Evolutionary conservation across 1,140 invertebrate genomes (phyloP).

Genomic region (Archegozetes longisetosus): DNA sequence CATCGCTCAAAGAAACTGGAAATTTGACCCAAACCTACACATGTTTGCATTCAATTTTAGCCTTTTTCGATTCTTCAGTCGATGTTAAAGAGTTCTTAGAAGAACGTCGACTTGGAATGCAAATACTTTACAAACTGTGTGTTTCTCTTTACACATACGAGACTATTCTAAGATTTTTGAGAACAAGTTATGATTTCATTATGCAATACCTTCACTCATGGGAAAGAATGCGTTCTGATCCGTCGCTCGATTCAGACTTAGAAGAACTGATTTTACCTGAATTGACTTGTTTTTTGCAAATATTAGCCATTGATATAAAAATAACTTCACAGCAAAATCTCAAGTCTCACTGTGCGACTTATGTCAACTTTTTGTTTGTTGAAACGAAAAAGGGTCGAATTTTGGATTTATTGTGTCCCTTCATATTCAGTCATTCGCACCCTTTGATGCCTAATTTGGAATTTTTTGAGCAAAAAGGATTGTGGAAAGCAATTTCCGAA

Average conservation of each 20-base stretch:
- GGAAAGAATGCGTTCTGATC: neutral
- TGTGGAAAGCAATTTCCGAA: conserved; percentile 16
- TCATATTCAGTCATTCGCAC: conserved; percentile 12
- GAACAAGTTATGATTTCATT: conserved; percentile 18
- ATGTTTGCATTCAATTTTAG: conserved; percentile 17
- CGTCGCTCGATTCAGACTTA: neutral
- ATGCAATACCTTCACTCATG: conserved; percentile 11
- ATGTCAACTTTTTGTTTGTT: conserved; percentile 14
- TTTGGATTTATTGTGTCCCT: conserved; percentile 5
- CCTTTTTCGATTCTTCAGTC: conserved; percentile 7
- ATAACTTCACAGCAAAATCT: conserved; percentile 14
- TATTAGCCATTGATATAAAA: conserved; percentile 17
- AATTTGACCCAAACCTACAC: conserved; percentile 14
- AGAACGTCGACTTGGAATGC: conserved; percentile 12
- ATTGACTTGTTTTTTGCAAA: conserved; percentile 11
- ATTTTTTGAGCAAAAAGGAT: conserved; percentile 17
- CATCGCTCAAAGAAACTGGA: conserved; percentile 34
- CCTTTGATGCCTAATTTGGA: conserved; percentile 16
- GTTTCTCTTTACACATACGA: conserved; percentile 10
- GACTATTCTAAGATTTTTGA: conserved; percentile 12
- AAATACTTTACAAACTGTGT: conserved; percentile 17
- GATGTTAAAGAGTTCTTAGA: conserved; percentile 1
- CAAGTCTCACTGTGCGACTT: conserved; percentile 13
- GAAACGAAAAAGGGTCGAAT: conserved; percentile 12
- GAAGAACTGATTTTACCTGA: neutral